These are phyloP conservation scores for Embidobia sp. DNA, from an alignment of 2,888 invertebrate genomes.

Conservation along the genomic window DNA sequence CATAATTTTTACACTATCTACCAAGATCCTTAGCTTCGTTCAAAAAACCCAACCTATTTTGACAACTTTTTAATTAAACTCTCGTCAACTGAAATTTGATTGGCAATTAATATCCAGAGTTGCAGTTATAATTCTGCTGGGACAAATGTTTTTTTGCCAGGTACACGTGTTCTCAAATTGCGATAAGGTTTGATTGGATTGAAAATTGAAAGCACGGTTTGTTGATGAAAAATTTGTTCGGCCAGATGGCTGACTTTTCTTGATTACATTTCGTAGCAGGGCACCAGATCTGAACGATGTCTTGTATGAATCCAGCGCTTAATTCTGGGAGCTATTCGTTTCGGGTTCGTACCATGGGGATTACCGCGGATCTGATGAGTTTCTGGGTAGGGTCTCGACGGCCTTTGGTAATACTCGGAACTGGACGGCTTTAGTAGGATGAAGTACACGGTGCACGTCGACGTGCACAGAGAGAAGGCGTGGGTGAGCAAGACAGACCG, in stretches of 20 bases:
- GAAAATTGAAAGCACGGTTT: conserved; percentile 7
- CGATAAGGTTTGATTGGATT: conserved; percentile 25
- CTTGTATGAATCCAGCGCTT: conserved; percentile 72
- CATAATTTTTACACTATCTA: too few species aligned
- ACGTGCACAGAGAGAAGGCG: conserved; percentile 57
- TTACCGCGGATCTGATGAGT: conserved; percentile 80
- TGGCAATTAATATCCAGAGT: too few species aligned
- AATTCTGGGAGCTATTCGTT: conserved; percentile 78
- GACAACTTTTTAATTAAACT: too few species aligned
- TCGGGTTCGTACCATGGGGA: conserved; percentile 75
- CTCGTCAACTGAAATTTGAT: too few species aligned
- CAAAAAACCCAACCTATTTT: too few species aligned
- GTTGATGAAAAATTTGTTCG: conserved; percentile 47
- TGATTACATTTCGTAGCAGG: conserved; percentile 61
- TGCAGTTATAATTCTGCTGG: too few species aligned
- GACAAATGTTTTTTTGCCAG: not conserved
- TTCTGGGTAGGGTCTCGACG: conserved; percentile 74
- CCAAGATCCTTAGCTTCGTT: too few species aligned
- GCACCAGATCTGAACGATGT: conserved; percentile 63
- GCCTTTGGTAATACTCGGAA: conserved; percentile 70
- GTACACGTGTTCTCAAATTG: not conserved
- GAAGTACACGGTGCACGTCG: conserved; percentile 66
- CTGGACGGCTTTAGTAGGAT: conserved; percentile 70
- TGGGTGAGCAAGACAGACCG: conserved; percentile 52
- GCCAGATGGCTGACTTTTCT: conserved; percentile 50